Evolutionary conservation across 2,797 vertebrate species (phyloP), one percentile per base, ranked within the genome.

Genomic region (Phylloscopus collybita): DNA sequence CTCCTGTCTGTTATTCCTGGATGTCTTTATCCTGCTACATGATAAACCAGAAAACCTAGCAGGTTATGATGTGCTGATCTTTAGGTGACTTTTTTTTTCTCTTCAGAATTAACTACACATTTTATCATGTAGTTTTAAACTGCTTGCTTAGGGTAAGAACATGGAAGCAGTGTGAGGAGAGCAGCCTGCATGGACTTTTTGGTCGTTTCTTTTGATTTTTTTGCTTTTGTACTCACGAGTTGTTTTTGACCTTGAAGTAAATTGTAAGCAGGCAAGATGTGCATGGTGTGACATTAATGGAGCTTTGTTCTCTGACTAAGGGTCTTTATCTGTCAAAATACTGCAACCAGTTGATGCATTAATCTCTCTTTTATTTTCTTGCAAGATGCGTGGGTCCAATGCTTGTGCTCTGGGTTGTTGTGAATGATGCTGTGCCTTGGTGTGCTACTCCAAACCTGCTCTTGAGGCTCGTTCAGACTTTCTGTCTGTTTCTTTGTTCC

Each of bases 221-320:
- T 56, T 62, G 27, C 12, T 49, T 85, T 85, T 82, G 26, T 80
- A 25, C 26, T 25, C 44, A 36, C 54, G 13, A 7, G 22, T 75
- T 91, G 79, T 0, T 89, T 74, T 65, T 93, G 84, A 90, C 82
- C 82, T 93, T 95, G 65, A 88, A 70, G 45, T 61, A 60, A 78
- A 27, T 8, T 71, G 53, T 51, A 84, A 62, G 54, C 22, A 4
- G 3, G 13, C 10, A 32, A 80, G 36, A 67, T 30, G 25, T 44
- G 32, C 1, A 0, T 82, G 27, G 42, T 90, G 23, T 73, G 60
- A 19, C 1, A 3, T 14, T 45, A 11, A 64, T 0, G 0, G 50
- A 23, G 23, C 44, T 89, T 44, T 86, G 13, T 84, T 69, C 44
- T 70, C 25, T 82, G 27, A 18, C 7, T 44, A 22, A 26, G 12